phyloP scores from a whole-genome alignment of 2,888 invertebrate genomes.

The Tetanocera ferruginea region DNA sequence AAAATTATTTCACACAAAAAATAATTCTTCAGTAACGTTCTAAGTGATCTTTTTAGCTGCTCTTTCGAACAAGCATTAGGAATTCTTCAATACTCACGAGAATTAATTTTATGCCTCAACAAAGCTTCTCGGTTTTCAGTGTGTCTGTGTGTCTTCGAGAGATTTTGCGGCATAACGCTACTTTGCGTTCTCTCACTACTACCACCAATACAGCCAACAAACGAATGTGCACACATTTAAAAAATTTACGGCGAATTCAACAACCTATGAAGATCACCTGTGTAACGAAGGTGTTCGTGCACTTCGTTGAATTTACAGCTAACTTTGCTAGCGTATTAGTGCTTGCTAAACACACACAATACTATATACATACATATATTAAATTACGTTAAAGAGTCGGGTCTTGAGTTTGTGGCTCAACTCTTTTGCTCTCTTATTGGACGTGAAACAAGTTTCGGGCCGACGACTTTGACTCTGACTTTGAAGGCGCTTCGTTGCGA shows the following conservation, averaged over 20 bases:
- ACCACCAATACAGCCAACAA: slow-evolving; percentile 38
- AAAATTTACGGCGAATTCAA: slow-evolving; percentile 52
- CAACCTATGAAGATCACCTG: slow-evolving; percentile 44
- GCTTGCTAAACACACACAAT: slow-evolving; percentile 29
- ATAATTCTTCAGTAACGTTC: neutral
- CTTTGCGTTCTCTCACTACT: slow-evolving; percentile 39
- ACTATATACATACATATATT: no score
- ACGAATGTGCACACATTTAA: slow-evolving; percentile 32
- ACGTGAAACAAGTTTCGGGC: slow-evolving; percentile 43
- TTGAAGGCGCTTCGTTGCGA: slow-evolving; percentile 41
- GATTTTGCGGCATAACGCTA: slow-evolving; percentile 25
- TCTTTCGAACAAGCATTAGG: slow-evolving; percentile 27
- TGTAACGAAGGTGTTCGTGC: slow-evolving; percentile 26
- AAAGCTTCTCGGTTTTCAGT: slow-evolving; percentile 10
- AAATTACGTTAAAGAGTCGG: no score
- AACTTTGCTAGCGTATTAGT: slow-evolving; percentile 61
- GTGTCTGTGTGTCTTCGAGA: neutral
- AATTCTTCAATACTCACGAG: neutral
- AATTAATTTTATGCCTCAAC: neutral
- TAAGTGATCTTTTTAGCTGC: neutral
- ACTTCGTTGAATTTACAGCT: slow-evolving; percentile 68
- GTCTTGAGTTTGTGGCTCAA: neutral
- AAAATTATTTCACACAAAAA: neutral
- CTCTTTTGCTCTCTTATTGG: neutral
- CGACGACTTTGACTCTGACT: slow-evolving; percentile 64